Base-by-base conservation (phyloP, 2,888 invertebrate species). In the Actias luna region DNA sequence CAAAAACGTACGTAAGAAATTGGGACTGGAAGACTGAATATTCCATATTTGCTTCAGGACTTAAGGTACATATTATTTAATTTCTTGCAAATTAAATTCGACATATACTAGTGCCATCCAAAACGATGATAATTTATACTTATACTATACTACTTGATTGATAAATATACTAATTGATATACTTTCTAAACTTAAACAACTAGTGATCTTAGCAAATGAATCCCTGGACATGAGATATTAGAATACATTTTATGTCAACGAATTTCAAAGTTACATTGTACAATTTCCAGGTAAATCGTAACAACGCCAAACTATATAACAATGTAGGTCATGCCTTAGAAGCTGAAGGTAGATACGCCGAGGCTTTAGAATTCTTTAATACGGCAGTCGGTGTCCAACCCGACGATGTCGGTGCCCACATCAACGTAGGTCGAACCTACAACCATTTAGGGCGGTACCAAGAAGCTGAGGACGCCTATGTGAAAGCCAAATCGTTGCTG, bases 311-410 rank as follows among this genome's bases (percentile, higher is more conserved):
- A 87, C 93, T 99, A 29, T 99, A 97, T 91, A 99, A 99, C 89
- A 99, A 99, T 87, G 98, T 99, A 2, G 99, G 99, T 0, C 99
- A 99, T 87, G 98, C 98, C 0, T 91, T 99, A 72, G 99, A 99
- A 92, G 96, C 94, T 16, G 94, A 94, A 25, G 93, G 93, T 0
- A 92, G 91, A 33, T 95, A 94, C 74, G 87, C 89, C 1, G 98
- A 98, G 82, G 99, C 99, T 0, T 89, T 99, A 64, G 94, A 95
- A 68, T 99, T 98, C 90, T 99, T 99, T 86, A 95, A 97, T 80
- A 97, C 97, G 76, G 99, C 99, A 16, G 98, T 98, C 27, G 95
- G 95, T 79, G 98, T 99, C 10, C 99, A 99, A 87, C 96, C 97
- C 16, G 99, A 99, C 83, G 99, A 99, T 84, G 98, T 99, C 58